A percentile compares a stretch with the other conserved stretches of the same genome.
Evolutionary conservation across 2,888 invertebrate genomes (phyloP).

Genomic region (Aspidiotus rigidus): DNA sequence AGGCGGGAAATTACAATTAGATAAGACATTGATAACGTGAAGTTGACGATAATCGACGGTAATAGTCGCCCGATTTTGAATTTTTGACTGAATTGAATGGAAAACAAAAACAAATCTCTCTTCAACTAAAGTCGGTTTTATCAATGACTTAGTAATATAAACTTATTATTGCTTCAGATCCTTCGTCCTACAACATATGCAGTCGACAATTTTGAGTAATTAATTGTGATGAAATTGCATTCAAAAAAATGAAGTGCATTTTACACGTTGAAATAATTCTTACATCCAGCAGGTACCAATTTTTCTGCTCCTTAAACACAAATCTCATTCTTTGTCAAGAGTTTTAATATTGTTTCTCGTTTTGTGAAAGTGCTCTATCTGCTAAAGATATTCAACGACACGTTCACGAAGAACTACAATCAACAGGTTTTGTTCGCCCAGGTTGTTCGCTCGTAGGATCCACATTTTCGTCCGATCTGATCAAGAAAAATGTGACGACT

Average conservation of each 20-base stretch:
- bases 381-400: conserved; percentile 7
- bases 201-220: too few relatives aligned
- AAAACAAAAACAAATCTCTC: too few relatives aligned
- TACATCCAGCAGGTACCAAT: conserved; percentile 6
- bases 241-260: conserved; percentile 9
- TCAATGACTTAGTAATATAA: too few relatives aligned
- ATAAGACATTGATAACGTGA: too few relatives aligned
- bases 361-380: neutral
- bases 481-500: conserved; percentile 10
- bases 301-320: neutral
- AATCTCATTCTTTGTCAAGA: neutral
- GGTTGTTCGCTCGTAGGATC: conserved; percentile 6
- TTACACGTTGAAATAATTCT: conserved; percentile 21
- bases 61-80: too few relatives aligned
- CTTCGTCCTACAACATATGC: too few relatives aligned
- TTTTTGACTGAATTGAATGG: too few relatives aligned
- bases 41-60: too few relatives aligned
- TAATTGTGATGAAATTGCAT: too few relatives aligned
- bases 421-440: conserved; percentile 7
- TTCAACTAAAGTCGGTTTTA: too few relatives aligned
- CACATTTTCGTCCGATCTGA: conserved; percentile 7
- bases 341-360: neutral
- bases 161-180: too few relatives aligned
- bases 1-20: too few relatives aligned
- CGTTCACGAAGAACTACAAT: conserved; percentile 15